Evolutionary conservation across 1,140 invertebrate species (phyloP), one percentile per base, ranked within the genome.

Genomic region (Zaprionus nigranus): DNA sequence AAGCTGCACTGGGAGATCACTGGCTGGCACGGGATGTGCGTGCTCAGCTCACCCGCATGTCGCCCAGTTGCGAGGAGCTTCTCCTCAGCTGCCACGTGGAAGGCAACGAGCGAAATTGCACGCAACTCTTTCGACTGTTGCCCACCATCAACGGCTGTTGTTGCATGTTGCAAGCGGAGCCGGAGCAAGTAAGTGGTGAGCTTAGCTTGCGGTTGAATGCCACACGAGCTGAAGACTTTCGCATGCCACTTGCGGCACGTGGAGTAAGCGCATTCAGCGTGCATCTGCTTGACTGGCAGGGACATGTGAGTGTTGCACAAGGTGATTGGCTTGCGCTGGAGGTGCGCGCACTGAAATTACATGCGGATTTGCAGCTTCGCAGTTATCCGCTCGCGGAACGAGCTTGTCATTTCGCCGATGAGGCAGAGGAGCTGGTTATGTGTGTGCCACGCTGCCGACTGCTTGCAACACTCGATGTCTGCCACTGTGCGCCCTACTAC

Each of bases 271-370:
- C 70, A 15, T 78, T 84, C n/a, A 88, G 28, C 30, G n/a, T 75
- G 0, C 78, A 88, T 63, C 12, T 72, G 30, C 68, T 78, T 13
- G 74, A 56, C 43, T 81, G 78, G 78, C 26, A 61, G 71, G 81
- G 78, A 7, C 43, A 62, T 26, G 15, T 72, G 15, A 59, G 13
- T 15, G n/a, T 73, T 3, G 3, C 38, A 17, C 36, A 63, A 9
- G 75, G 70, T 30, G 58, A 67, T 1, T 30, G 20, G 2, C 3
- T 30, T 0, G 11, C 15, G 6, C 5, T 77, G 28, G 20, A 63
- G n/a, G 5, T 67, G 34, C 40, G n/a, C 7, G 20, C 70, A 1
- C 9, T 73, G 15, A 43, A 30, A 0, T 7, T 73, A 24, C 34
- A 43, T 6, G 57, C 70, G 13, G 58, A 73, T 57, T n/a, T n/a